Base-by-base conservation (phyloP, 92 coral and sea anemone species). In the Diadumene lineata region DNA sequence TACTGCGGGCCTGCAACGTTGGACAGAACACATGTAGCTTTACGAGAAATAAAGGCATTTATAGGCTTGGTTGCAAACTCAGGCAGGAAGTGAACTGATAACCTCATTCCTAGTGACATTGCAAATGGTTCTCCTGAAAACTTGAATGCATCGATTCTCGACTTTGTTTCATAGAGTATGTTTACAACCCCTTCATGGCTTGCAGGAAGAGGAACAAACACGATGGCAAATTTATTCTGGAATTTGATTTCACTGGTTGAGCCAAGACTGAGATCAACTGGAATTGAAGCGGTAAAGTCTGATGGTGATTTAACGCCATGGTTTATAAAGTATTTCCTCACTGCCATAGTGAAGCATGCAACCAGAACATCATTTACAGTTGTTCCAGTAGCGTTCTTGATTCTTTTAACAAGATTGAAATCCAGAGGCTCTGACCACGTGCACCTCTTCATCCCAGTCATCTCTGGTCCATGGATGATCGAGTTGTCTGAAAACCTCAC, bases 281-380 rank as follows among this genome's bases (percentile, higher is more conserved):
- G 94, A 30, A 93, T 63, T 11, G 90, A 56, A 10, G 93, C 88
- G 10, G 75, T 86, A 62, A 91, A 69, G 56, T 93, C 98, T 26
- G 75, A 73, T 6, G 98, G 98, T 38, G 61, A 76, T 2, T 72
- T 43, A 18, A 91, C 76, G 11, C 97, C 98, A 32, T 82, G 80
- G 21, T 81, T 86, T 76, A 58, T 88, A 82, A 80, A 90, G 69
- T 91, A 91, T 10, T 85, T 85, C 22, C 96, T 79, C 57, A 93
- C 64, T 53, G 97, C 92, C 76, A 56, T 73, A 18, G 94, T 82
- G 13, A 91, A 80, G 26, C 94, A 91, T 27, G 97, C 86, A 85
- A 91, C 89, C 63, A 93, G 66, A 44, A 93, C 97, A 66, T 93
- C 98, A 78, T 93, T 93, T 16, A 93, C 90, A 9, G 98, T 93